A percentile compares a stretch with the other conserved stretches of the same genome.
phyloP scores from a whole-genome alignment of 2,888 invertebrate species.

The Geophilus truncorum region DNA sequence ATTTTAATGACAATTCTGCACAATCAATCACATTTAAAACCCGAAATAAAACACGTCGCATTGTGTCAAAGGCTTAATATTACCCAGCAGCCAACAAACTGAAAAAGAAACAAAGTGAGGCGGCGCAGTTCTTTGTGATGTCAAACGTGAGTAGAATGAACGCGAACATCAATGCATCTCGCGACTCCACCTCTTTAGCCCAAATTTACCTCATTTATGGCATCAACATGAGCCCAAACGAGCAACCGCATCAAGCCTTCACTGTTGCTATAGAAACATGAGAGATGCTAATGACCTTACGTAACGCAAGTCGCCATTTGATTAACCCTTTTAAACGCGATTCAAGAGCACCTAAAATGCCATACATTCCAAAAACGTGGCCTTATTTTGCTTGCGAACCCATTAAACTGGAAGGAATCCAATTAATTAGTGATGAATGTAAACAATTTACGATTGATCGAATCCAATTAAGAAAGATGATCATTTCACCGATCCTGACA shows the following conservation, averaged over 20 bases:
- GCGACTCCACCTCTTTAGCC: background rate
- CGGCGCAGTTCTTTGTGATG: background rate
- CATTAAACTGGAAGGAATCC: background rate
- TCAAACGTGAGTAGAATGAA: conserved; percentile 4
- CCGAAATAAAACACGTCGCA: no score
- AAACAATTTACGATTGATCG: background rate
- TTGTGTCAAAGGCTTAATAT: no score
- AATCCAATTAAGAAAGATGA: background rate
- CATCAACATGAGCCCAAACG: background rate
- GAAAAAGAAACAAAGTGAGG: background rate
- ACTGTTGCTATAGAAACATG: background rate
- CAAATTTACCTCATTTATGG: background rate
- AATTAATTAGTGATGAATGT: background rate
- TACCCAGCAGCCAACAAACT: background rate
- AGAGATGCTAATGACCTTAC: background rate
- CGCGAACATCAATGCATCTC: background rate
- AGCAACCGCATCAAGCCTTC: background rate
- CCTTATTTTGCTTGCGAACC: background rate
- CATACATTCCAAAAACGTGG: background rate
- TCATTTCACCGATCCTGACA: background rate
- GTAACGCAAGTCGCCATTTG: background rate
- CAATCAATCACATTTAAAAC: no score
- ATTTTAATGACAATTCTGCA: no score
- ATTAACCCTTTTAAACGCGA: background rate
- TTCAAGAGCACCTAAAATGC: background rate